Base-by-base conservation (phyloP, 2,113 vertebrate species). In the Strigops habroptila region DNA sequence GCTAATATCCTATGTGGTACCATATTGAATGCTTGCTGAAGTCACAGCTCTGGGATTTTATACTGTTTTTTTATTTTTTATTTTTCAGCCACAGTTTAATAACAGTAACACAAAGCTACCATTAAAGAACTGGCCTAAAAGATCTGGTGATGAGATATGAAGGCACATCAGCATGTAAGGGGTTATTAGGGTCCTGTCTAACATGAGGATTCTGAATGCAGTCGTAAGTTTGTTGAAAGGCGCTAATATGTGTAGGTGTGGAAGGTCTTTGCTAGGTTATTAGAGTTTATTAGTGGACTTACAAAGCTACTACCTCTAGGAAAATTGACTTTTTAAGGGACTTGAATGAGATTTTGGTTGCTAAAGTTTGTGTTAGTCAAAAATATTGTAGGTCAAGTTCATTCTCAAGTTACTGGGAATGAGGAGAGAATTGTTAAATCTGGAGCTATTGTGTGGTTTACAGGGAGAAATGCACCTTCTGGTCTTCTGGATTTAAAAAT, bases 251-350 rank as follows among this genome's bases (percentile, higher is more conserved):
- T 48, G 8, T 60, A 25, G 3, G 9, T 33, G 14, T 62, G 44
- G 18, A 27, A 63, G 1, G 7, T 35, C 25, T 67, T 65, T 70
- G 18, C 14, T 75, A 67, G 7, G 4, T 53, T 59, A 23, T 59
- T 59, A 59, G 33, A 49, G 14, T 14, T 63, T 4, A 63, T 82
- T 28, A 71, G 25, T 53, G n/a, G 13, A 31, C 1, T 52, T 64
- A 8, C 0, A 21, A 3, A 4, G 16, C 15, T 59, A 30, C 22
- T 75, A 3, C n/a, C n/a, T 85, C 25, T n/a, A 37, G 19, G 13
- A 25, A 53, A 77, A 44, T 3, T 37, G 41, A 4, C 9, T 57
- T 84, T 57, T 60, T 25, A 71, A 73, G 59, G 18, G 24, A 15
- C 14, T 57, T 70, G 31, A 1, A 3, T 52, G 35, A 67, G 30